Percentiles rank a stretch among this genome's conserved stretches.
phyloP scores from a whole-genome alignment of 2,888 invertebrate genomes.

The Apodemia mormo region DNA sequence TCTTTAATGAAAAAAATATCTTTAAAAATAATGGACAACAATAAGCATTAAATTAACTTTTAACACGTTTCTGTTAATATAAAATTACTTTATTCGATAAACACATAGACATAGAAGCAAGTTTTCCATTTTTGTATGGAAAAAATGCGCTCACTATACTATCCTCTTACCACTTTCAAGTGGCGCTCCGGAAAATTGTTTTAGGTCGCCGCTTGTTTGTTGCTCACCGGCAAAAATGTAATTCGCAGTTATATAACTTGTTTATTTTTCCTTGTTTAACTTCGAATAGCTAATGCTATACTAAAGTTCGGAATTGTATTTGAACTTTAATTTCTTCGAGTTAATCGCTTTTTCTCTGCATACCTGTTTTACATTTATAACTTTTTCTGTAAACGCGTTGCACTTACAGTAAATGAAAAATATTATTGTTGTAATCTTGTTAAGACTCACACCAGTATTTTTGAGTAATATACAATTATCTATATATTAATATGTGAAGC shows the following conservation, averaged over 20 bases:
- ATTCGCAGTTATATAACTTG: constrained; percentile 51
- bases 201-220: constrained; percentile 53
- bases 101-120: too few species aligned
- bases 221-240: constrained; percentile 62
- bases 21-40: too few species aligned
- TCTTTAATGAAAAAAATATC: too few species aligned
- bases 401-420: neutral
- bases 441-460: too few species aligned
- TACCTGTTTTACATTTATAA: constrained; percentile 31
- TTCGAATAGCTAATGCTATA: constrained; percentile 45
- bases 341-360: constrained; percentile 39
- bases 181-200: constrained; percentile 61
- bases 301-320: constrained; percentile 45
- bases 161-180: constrained; percentile 56
- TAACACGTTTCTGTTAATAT: too few species aligned
- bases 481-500: too few species aligned
- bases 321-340: constrained; percentile 34
- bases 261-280: constrained; percentile 53
- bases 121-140: too few species aligned
- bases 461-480: too few species aligned
- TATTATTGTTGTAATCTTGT: too few species aligned
- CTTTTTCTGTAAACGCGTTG: neutral
- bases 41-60: too few species aligned
- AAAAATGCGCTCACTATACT: neutral
- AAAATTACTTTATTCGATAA: too few species aligned